Evolutionary conservation across 1,140 invertebrate genomes (phyloP), one percentile per base, ranked within the genome.

Genomic region (Sipha flava): DNA sequence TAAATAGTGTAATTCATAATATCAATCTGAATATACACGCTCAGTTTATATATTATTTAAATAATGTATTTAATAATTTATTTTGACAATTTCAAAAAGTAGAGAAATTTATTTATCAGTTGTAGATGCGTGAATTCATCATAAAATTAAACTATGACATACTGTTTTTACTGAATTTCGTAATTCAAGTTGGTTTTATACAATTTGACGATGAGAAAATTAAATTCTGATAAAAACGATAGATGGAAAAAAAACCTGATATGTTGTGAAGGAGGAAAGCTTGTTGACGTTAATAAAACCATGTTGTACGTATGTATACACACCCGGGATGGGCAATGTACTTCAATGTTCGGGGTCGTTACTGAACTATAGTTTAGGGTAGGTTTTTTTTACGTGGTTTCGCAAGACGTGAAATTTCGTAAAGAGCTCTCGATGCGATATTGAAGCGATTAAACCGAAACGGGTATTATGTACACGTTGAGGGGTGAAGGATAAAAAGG

Each of bases 301-400:
- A 23, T 23, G 64, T 66, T 34, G 31, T n/a, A 3, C 31, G 18
- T 64, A 37, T 16, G n/a, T n/a, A 64, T n/a, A 62, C 29, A 34
- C 3, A 9, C 9, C 10, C 9, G n/a, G n/a, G 62, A 21, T 66
- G 34, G 34, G 12, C 21, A 16, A 64, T 26, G 34, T 6, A 43
- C 64, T 66, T 66, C 64, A 66, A 66, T 66, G n/a, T 34, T 66
- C 64, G 64, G 43, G 64, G 64, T 66, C 64, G 64, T 66, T 66
- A 66, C 37, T 26, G 26, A 45, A n/a, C 43, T n/a, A 5, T 23
- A 47, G 23, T 70, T 70, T 29, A 70, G 66, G 66, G 66, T 47
- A 43, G 66, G 29, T 47, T 70, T 70, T 47, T 68, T 68, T 68
- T 18, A 18, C 64, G 40, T 18, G 64, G 64, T 68, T 68, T 68